phyloP scores from a whole-genome alignment of 2,888 invertebrate genomes.

The Eupithecia inturbata region DNA sequence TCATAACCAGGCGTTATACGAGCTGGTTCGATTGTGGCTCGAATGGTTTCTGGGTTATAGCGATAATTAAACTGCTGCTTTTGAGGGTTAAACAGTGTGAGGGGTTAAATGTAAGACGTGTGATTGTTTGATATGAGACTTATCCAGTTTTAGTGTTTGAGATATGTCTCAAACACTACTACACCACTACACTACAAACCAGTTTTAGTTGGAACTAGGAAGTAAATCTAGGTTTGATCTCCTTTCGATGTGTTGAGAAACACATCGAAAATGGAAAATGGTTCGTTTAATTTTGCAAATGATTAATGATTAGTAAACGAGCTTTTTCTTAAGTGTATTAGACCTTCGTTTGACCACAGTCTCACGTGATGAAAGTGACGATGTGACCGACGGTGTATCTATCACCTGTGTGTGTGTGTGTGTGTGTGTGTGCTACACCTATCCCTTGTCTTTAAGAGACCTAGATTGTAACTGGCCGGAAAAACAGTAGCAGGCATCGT shows the following conservation, averaged over 20 bases:
- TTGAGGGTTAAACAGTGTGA: constrained; percentile 17
- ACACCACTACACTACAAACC: no score
- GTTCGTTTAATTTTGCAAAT: neutral
- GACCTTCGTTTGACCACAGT: no score
- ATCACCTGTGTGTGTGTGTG: no score
- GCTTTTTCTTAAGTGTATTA: no score
- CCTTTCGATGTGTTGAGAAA: neutral
- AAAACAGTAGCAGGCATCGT: no score
- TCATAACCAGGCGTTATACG: constrained; percentile 48
- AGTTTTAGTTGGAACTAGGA: neutral
- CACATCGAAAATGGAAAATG: neutral
- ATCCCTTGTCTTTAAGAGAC: no score
- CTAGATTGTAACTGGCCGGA: no score
- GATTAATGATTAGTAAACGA: no score
- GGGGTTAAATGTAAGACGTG: constrained; percentile 21
- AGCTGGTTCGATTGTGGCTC: constrained; percentile 53
- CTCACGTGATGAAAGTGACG: no score
- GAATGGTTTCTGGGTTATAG: constrained; percentile 48
- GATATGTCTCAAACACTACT: no score
- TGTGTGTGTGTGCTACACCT: no score
- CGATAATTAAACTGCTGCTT: constrained; percentile 44
- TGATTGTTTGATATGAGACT: constrained; percentile 33
- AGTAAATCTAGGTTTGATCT: neutral
- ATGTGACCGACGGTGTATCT: no score
- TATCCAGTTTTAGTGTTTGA: neutral